phyloP scores from a whole-genome alignment of 1,140 invertebrate genomes.

The Diachasma alloeum region DNA sequence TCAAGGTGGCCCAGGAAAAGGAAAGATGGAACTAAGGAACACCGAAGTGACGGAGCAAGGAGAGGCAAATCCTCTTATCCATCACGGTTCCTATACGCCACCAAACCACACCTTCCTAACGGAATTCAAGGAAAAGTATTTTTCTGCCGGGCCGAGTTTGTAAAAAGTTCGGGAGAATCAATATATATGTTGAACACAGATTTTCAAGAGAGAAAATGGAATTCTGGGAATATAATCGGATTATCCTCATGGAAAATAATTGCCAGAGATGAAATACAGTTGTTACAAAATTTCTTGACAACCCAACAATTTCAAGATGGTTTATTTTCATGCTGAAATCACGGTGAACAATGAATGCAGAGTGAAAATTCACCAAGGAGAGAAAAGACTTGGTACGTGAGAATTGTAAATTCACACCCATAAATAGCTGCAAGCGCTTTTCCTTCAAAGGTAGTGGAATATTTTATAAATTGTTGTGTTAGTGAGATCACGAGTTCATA shows the following conservation, averaged over 20 bases:
- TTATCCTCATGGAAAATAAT: background rate
- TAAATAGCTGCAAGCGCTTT: background rate
- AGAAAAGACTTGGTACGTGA: background rate
- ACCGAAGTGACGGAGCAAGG: background rate
- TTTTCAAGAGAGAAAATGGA: background rate
- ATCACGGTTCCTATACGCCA: background rate
- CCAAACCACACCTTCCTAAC: background rate
- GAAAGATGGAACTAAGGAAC: background rate
- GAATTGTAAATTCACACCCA: background rate
- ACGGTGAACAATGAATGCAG: background rate
- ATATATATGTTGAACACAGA: background rate
- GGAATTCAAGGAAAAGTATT: background rate
- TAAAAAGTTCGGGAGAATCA: background rate
- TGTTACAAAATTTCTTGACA: background rate
- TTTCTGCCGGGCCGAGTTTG: background rate
- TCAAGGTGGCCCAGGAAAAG: background rate
- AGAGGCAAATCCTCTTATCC: constrained; percentile 14
- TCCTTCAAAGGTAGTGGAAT: background rate
- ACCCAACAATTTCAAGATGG: background rate
- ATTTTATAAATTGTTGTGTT: background rate
- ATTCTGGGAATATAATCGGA: background rate
- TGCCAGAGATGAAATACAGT: background rate
- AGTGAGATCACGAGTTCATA: background rate
- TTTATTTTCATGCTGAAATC: background rate
- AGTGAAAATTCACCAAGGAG: background rate